Percentiles rank a stretch among this genome's conserved stretches.
Conservation (phyloP, 2,113 vertebrate species). For the Gnathochromis pfefferi region DNA sequence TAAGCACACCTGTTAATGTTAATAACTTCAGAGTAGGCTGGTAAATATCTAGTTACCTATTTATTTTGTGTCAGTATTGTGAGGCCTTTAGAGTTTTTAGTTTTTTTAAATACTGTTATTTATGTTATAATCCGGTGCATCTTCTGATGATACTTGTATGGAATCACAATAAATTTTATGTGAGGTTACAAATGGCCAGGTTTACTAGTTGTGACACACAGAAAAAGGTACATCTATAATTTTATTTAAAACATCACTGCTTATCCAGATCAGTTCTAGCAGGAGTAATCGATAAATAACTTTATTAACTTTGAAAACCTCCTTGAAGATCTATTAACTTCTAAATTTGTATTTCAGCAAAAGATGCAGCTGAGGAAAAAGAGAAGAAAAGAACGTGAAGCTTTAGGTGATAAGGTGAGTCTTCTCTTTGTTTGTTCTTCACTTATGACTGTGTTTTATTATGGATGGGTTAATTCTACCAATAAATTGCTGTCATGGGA, state of each 20-base stretch:
- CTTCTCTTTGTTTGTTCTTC: background rate
- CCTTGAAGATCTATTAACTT: background rate
- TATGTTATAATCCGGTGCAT: background rate
- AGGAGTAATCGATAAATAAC: background rate
- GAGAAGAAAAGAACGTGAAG: slow-evolving; percentile 84
- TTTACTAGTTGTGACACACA: background rate
- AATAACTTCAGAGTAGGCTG: background rate
- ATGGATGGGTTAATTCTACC: background rate
- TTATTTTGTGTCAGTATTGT: background rate
- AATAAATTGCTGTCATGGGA: background rate
- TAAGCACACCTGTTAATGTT: background rate
- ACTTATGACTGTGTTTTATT: background rate
- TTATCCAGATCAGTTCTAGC: background rate
- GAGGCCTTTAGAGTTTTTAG: background rate
- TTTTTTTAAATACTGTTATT: background rate
- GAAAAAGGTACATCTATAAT: background rate
- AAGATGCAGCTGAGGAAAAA: slow-evolving; percentile 86
- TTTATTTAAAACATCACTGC: background rate
- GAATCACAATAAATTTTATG: accelerated
- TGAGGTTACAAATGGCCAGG: background rate
- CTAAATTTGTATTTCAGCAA: slow-evolving; percentile 67
- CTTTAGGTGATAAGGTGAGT: slow-evolving; percentile 89
- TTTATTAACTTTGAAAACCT: background rate
- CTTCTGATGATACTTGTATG: background rate
- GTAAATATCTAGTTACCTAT: background rate